Base-by-base conservation (phyloP, 2,797 vertebrate species). In the Oreortyx pictus region DNA sequence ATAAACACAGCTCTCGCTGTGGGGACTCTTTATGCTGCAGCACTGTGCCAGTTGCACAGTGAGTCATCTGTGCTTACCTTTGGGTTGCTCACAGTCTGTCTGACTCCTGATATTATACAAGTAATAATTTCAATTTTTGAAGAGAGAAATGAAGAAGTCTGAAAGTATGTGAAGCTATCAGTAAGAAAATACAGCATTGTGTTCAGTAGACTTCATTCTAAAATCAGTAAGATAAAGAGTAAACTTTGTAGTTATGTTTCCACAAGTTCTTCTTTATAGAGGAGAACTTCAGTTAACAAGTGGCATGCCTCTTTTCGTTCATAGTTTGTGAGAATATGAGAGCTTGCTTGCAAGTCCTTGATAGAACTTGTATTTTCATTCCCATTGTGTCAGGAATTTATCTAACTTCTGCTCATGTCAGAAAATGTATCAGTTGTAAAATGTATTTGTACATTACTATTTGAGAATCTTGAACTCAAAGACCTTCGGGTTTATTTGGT, bases 391-490 rank as follows among this genome's bases (percentile, higher is more conserved):
- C 62, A 89, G 59, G 62, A 74, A 71, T 91, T 85, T 81, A 29
- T 59, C 57, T 24, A 68, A 74, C 73, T 89, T 83, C 49, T 68
- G 44, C 46, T 86, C 52, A 4, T 52, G 74, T 80, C 41, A 82
- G 61, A 50, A 65, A 60, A 59, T 35, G 7, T 33, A 31, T 56
- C 14, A 9, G 24, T 9, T 82, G 49, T 73, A 61, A 79, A 82
- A 65, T 14, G 33, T 67, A 41, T 90, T 88, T 84, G 22, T 87
- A 87, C 81, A 84, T 89, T 61, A 60, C n/a, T 74, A 2, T 61
- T 89, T 82, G 62, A 87, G 78, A 74, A 90, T 73, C 52, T 60
- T 74, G 72, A 92, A 77, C 73, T 72, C 33, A 52, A 73, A 76
- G 82, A 52, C 56, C 15, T 41, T 52, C 35, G 29, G 17, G 19